Conservation (phyloP, 2,113 vertebrate genomes). For the Phalacrocorax carbo region DNA sequence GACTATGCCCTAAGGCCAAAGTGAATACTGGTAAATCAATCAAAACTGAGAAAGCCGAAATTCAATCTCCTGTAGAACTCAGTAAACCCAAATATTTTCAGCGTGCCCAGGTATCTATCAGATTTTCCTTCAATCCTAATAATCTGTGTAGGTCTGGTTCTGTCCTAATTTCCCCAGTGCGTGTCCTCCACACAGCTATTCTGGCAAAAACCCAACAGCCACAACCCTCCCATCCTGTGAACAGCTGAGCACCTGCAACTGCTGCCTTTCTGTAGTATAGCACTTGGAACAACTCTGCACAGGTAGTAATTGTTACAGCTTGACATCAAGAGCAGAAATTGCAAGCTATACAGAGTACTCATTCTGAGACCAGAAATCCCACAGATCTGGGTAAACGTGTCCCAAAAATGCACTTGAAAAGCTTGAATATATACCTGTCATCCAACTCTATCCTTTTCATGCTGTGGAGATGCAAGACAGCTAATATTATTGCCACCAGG, state of each 20-base stretch:
- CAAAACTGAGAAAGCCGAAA: background rate
- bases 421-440: conserved; percentile 84
- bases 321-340: background rate
- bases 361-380: background rate
- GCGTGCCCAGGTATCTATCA: background rate
- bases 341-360: background rate
- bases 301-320: background rate
- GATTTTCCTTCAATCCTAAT: background rate
- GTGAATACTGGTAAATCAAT: background rate
- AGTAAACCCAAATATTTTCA: background rate
- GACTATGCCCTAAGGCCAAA: background rate
- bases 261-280: background rate
- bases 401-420: background rate
- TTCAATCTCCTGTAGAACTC: background rate
- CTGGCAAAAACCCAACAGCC: background rate
- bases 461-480: conserved; percentile 97
- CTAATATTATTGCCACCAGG: conserved; percentile 95
- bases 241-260: background rate
- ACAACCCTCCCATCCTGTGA: background rate
- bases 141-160: background rate
- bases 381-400: accelerated
- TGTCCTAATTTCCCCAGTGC: background rate
- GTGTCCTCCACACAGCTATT: background rate
- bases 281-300: background rate
- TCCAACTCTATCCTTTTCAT: conserved; percentile 98